Evolutionary conservation across 2,888 invertebrate species (phyloP), one percentile per base, ranked within the genome.

Genomic region (Exocentrus adspersus): DNA sequence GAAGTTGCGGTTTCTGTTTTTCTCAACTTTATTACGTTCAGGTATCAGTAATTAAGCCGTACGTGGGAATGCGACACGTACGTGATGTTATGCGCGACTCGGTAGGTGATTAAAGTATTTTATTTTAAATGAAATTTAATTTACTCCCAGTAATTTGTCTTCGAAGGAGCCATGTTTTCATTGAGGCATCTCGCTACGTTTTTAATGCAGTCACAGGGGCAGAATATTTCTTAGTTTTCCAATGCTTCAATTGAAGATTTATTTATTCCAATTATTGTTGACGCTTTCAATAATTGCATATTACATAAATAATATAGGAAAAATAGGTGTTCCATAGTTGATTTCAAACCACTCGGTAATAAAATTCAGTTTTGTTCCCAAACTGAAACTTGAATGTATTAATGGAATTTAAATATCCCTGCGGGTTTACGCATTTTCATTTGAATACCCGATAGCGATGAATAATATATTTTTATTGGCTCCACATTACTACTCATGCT

Each of bases 391-490:
- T n/a, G n/a, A n/a, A n/a, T n/a, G 16, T 28, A 21, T 21, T 2
- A 7, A 9, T 17, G 14, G 50, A 28, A 50, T 50, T 28, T 50
- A 20, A 50, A 50, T 50, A 17, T n/a, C 24, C 12, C 14, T 50
- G 50, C 30, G 50, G 16, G 3, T 17, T 16, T 7, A 12, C 10
- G n/a, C 16, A 30, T 30, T 46, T 57, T 30, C 30, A 46, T 46
- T 57, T 46, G 32, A 46, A 45, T 45, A 46, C 30, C 46, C 2
- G 12, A n/a, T 14, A 46, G 2, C 17, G 20, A 57, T 57, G 57
- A 57, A 57, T 57, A 57, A 57, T 57, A 30, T 32, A 57, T 57
- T 57, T 46, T 45, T 57, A 16, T 32, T 56, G 45, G 17, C 10
- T 45, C n/a, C 19, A 45, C 45, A 28, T 14, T 14, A 17, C 14